phyloP scores from a whole-genome alignment of 2,888 invertebrate species.

The Heteromurus nitidus region DNA sequence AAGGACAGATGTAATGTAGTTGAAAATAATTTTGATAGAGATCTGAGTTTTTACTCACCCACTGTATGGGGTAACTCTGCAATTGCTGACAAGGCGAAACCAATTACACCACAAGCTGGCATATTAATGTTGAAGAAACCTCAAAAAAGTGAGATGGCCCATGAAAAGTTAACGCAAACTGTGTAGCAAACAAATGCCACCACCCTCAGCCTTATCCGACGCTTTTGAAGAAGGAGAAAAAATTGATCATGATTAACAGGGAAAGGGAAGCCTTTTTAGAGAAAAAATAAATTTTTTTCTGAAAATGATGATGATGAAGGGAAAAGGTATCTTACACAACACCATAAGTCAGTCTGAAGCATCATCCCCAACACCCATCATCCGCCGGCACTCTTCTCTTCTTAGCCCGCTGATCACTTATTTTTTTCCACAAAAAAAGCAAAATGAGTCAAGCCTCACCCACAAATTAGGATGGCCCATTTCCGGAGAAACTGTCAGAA shows the following conservation, averaged over 20 bases:
- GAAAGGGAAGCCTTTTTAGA: background rate
- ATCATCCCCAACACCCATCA: conserved; percentile 47
- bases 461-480: conserved; percentile 67
- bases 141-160: background rate
- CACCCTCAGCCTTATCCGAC: too few relatives aligned
- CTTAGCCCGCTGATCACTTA: background rate
- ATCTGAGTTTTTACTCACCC: too few relatives aligned
- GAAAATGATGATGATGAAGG: conserved; percentile 17
- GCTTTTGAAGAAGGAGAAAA: background rate
- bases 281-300: background rate
- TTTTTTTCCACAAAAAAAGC: conserved; percentile 27
- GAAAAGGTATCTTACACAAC: conserved; percentile 2
- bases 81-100: background rate
- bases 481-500: conserved; percentile 69
- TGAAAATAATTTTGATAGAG: too few relatives aligned
- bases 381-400: conserved; percentile 26
- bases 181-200: too few relatives aligned
- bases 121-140: background rate
- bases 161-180: too few relatives aligned
- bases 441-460: conserved; percentile 50
- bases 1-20: too few relatives aligned
- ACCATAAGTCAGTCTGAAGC: conserved; percentile 27
- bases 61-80: too few relatives aligned
- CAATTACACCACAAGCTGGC: conserved; percentile 7
- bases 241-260: conserved; percentile 7